phyloP scores from a whole-genome alignment of 2,113 vertebrate species.

The Lampris incognitus region DNA sequence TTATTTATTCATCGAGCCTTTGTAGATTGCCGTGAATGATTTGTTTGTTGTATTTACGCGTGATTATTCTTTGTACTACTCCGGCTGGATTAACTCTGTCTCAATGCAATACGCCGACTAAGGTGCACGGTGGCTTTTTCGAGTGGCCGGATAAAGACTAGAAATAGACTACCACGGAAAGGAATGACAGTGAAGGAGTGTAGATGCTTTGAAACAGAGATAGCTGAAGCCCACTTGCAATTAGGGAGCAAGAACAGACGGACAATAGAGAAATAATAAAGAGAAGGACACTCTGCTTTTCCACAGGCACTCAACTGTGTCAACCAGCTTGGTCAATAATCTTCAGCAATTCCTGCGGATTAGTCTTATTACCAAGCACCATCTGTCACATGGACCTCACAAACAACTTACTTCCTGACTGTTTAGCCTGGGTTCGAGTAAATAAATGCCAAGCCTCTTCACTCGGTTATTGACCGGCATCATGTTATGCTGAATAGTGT shows the following conservation, averaged over 20 bases:
- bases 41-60: background rate
- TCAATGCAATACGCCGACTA: background rate
- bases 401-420: slow-evolving; percentile 58
- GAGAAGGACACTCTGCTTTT: slow-evolving; percentile 66
- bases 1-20: background rate
- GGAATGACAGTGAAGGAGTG: slow-evolving; percentile 23
- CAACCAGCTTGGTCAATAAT: slow-evolving; percentile 83
- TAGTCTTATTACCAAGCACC: slow-evolving; percentile 79
- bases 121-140: background rate
- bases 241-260: slow-evolving; percentile 48
- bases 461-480: background rate
- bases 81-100: background rate
- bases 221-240: slow-evolving; percentile 18
- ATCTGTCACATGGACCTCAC: slow-evolving; percentile 75
- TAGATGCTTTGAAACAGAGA: slow-evolving; percentile 37
- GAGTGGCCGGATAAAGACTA: slow-evolving; percentile 26
- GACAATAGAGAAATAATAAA: slow-evolving; percentile 73
- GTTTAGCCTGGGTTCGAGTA: slow-evolving; percentile 20
- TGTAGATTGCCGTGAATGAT: background rate
- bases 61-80: background rate
- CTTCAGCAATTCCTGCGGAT: slow-evolving; percentile 81
- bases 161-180: background rate
- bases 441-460: slow-evolving; percentile 10
- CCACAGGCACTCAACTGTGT: slow-evolving; percentile 75
- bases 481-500: background rate